Percentiles rank a stretch among this genome's conserved stretches.
These are phyloP conservation scores for Sinosuthora webbiana DNA, from an alignment of 2,113 vertebrate genomes.

Conservation along the genomic window DNA sequence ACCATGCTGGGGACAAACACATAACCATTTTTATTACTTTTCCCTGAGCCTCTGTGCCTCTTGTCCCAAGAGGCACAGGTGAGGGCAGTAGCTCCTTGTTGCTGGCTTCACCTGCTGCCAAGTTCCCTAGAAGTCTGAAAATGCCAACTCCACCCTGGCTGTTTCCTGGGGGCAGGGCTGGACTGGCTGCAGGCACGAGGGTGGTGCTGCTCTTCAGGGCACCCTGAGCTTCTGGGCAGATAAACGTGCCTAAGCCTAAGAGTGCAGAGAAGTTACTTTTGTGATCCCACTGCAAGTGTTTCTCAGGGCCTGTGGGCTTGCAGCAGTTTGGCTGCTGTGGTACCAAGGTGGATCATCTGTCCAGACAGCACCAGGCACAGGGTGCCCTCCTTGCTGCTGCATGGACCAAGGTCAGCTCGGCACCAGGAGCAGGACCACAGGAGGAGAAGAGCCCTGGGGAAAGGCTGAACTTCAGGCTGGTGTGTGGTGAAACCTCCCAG, in stretches of 20 bases:
- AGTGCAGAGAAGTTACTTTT: background rate
- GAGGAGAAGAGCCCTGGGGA: background rate
- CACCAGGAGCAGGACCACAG: background rate
- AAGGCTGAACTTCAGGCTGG: background rate
- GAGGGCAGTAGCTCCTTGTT: background rate
- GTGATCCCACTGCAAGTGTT: background rate
- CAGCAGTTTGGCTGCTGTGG: background rate
- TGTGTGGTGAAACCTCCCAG: background rate
- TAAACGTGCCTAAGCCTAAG: background rate
- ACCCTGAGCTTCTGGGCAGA: background rate
- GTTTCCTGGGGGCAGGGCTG: background rate
- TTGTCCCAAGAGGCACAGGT: background rate
- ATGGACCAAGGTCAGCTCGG: background rate
- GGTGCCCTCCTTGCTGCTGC: background rate
- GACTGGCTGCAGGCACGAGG: background rate
- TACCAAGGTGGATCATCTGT: accelerated
- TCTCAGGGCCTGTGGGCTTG: background rate
- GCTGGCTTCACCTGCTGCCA: background rate
- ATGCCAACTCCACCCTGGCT: accelerated
- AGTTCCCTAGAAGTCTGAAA: background rate
- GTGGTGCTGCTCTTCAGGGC: background rate
- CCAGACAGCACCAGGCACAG: background rate
- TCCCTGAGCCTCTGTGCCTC: background rate
- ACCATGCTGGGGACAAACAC: background rate
- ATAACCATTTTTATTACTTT: background rate